Conservation (phyloP, 2,797 vertebrate species). For the Urosaurus nigricauda region DNA sequence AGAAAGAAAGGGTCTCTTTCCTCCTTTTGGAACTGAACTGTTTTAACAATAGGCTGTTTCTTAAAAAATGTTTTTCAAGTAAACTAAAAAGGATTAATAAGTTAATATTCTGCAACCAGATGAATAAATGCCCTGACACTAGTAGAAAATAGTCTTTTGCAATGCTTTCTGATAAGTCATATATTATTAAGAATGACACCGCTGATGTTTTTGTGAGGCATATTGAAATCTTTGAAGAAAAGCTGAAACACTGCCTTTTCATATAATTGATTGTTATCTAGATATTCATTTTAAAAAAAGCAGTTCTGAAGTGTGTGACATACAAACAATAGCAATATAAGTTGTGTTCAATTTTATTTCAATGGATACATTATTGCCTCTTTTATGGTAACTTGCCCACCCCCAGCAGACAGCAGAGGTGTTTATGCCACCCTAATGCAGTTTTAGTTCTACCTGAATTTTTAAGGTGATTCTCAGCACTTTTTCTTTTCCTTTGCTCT, state of each 20-base stretch:
- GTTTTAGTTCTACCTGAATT: slow-evolving; percentile 18
- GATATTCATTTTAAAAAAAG: slow-evolving; percentile 63
- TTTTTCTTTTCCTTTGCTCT: neutral
- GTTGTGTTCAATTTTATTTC: slow-evolving; percentile 60
- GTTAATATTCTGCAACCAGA: slow-evolving; percentile 32
- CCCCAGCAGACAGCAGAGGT: slow-evolving; percentile 29
- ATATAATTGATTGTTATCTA: slow-evolving; percentile 62
- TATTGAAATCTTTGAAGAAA: slow-evolving; percentile 61
- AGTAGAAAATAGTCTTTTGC: neutral
- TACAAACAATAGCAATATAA: slow-evolving; percentile 56
- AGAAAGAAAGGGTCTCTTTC: neutral
- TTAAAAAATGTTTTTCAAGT: slow-evolving; percentile 10
- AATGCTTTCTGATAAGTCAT: slow-evolving; percentile 49
- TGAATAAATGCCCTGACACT: slow-evolving; percentile 37
- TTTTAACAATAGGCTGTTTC: neutral
- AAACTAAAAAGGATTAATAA: neutral
- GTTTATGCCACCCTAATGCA: slow-evolving; percentile 8
- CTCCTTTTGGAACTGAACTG: neutral
- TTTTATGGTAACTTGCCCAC: slow-evolving; percentile 50
- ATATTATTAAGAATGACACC: slow-evolving; percentile 52
- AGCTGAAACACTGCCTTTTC: slow-evolving; percentile 62
- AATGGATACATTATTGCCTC: slow-evolving; percentile 56
- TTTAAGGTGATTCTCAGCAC: neutral
- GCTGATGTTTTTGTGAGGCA: slow-evolving; percentile 51
- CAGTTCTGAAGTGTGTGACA: slow-evolving; percentile 42